Percentiles rank a stretch among this genome's conserved stretches.
These are phyloP conservation scores for Epistrophe grossulariae DNA, from an alignment of 2,888 invertebrate genomes.

Conservation along the genomic window DNA sequence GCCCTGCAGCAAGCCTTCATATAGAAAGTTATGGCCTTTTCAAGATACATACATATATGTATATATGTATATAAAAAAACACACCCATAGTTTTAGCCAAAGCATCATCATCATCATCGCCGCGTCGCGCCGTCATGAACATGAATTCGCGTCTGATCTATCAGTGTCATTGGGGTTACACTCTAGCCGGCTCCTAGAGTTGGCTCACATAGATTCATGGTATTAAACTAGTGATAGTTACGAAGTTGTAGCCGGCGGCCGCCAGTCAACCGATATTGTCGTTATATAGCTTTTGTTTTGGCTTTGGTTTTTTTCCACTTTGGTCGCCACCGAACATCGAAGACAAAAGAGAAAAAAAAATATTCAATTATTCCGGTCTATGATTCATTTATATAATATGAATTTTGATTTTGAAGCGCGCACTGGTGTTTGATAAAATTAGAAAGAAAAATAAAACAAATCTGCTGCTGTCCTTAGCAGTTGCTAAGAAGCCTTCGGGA, in stretches of 20 bases:
- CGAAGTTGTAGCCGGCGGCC: constrained; percentile 16
- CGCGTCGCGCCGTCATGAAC: constrained; percentile 3
- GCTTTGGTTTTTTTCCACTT: constrained; percentile 42
- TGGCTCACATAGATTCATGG: constrained; percentile 13
- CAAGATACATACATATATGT: background rate
- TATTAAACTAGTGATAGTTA: constrained; percentile 12
- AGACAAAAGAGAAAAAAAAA: constrained; percentile 28
- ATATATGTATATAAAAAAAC: background rate
- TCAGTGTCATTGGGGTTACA: constrained; percentile 60
- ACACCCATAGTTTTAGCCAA: constrained; percentile 23
- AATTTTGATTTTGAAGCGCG: constrained; percentile 45
- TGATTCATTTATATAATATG: constrained; percentile 59
- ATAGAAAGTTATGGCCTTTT: constrained; percentile 28
- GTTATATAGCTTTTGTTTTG: constrained; percentile 43
- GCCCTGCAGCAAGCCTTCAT: background rate
- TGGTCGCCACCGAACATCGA: constrained; percentile 4
- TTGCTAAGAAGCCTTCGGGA: constrained; percentile 22
- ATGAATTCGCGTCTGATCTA: constrained; percentile 55
- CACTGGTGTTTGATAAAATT: constrained; percentile 17
- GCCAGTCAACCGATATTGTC: background rate
- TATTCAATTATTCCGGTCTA: constrained; percentile 63
- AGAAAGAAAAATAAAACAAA: constrained; percentile 1
- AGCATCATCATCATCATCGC: constrained; percentile 21
- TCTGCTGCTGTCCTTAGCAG: constrained; percentile 17
- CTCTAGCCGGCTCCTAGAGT: constrained; percentile 43